These are phyloP conservation scores for Brachionus paranguensis DNA, from an alignment of 1,140 invertebrate genomes.

Conservation along the genomic window DNA sequence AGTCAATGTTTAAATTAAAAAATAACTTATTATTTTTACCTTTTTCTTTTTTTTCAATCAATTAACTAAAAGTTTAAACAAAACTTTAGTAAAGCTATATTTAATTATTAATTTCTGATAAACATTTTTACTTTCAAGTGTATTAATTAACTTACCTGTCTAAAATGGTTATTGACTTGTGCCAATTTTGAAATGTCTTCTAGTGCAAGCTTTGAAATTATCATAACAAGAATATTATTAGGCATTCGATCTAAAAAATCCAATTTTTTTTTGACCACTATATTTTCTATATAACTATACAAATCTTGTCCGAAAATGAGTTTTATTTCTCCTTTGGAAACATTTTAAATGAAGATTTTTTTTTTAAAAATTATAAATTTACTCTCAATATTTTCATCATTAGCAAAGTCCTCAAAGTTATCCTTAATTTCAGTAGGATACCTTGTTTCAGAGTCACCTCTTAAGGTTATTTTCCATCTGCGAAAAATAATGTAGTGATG, in stretches of 20 bases:
- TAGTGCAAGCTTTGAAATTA: background rate
- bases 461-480: constrained; percentile 27
- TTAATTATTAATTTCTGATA: too few relatives aligned
- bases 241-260: constrained; percentile 1
- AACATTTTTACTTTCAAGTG: background rate
- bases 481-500: constrained; percentile 3
- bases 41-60: too few relatives aligned
- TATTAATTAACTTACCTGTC: constrained; percentile 6
- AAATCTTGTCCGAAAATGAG: background rate
- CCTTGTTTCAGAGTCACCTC: background rate
- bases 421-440: constrained; percentile 38
- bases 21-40: too few relatives aligned
- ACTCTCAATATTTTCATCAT: constrained; percentile 23
- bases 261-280: background rate
- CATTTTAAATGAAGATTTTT: background rate
- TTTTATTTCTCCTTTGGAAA: background rate
- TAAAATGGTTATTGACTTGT: constrained; percentile 16
- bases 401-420: constrained; percentile 24
- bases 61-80: too few relatives aligned
- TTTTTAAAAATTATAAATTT: background rate
- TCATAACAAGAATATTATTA: background rate
- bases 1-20: too few relatives aligned
- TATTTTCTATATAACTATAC: background rate
- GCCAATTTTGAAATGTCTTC: constrained; percentile 17
- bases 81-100: too few relatives aligned